Percentiles rank a stretch among this genome's conserved stretches.
Evolutionary conservation across 2,888 invertebrate species (phyloP).

Genomic region (Iphiclides podalirius): DNA sequence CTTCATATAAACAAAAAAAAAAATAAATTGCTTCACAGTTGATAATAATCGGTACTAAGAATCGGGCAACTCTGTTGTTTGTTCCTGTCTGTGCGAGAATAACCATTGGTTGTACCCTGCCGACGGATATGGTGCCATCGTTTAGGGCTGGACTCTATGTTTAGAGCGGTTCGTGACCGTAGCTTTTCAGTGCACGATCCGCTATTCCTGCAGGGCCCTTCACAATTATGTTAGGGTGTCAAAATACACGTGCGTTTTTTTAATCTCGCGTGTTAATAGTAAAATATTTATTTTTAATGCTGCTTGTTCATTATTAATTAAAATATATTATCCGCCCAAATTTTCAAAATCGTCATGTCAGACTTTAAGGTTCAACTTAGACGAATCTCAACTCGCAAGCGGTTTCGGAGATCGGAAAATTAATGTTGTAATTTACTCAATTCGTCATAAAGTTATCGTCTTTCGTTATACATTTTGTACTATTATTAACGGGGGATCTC

Average conservation of each 20-base stretch:
- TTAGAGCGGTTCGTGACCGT: constrained; percentile 72
- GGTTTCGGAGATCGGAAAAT: too few species aligned
- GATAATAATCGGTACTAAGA: constrained; percentile 13
- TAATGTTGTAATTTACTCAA: too few species aligned
- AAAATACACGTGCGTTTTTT: constrained; percentile 23
- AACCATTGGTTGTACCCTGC: constrained; percentile 43
- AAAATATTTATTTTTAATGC: too few species aligned
- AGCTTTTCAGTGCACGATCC: constrained; percentile 47
- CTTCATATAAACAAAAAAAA: too few species aligned
- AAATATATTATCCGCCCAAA: too few species aligned
- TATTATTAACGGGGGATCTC: too few species aligned
- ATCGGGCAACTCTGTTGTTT: constrained; percentile 10
- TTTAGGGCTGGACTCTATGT: constrained; percentile 68
- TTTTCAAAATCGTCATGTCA: too few species aligned
- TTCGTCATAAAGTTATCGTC: too few species aligned
- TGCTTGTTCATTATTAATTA: too few species aligned
- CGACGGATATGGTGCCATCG: constrained; percentile 74
- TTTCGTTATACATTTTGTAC: too few species aligned
- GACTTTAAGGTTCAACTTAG: too few species aligned
- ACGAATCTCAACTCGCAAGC: too few species aligned
- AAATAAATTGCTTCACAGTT: background rate
- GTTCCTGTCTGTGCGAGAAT: constrained; percentile 8
- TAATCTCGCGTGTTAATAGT: background rate
- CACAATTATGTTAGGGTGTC: constrained; percentile 70
- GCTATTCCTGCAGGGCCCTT: constrained; percentile 57